A percentile compares a stretch with the other conserved stretches of the same genome.
Conservation (phyloP, 2,888 invertebrate species). For the Rutpela maculata region DNA sequence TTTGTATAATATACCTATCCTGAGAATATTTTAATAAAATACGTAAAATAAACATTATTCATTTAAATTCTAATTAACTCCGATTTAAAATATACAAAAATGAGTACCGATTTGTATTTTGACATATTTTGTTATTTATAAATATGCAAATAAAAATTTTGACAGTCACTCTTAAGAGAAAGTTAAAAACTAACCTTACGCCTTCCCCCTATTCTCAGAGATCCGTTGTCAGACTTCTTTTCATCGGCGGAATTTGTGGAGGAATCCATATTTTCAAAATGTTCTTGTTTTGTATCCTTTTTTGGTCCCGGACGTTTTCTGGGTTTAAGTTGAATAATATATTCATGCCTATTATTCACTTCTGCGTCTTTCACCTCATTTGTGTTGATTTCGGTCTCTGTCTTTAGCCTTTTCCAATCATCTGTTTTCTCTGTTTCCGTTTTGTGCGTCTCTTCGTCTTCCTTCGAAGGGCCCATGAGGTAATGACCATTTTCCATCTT, state of each 20-base stretch:
- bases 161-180: slow-evolving; percentile 35
- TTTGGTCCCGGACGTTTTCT: slow-evolving; percentile 43
- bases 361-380: slow-evolving; percentile 52
- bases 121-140: slow-evolving; percentile 44
- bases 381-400: slow-evolving; percentile 46
- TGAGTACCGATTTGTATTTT: slow-evolving; percentile 50
- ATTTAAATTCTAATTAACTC: background rate
- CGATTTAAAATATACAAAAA: slow-evolving; percentile 22
- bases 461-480: slow-evolving; percentile 78
- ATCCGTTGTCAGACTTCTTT: slow-evolving; percentile 60
- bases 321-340: slow-evolving; percentile 48
- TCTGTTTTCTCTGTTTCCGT: slow-evolving; percentile 51
- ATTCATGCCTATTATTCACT: slow-evolving; percentile 53
- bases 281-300: slow-evolving; percentile 52
- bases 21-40: background rate
- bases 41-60: background rate
- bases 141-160: slow-evolving; percentile 37
- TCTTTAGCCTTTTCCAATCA: slow-evolving; percentile 51
- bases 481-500: slow-evolving; percentile 82
- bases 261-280: slow-evolving; percentile 61
- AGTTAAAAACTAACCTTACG: slow-evolving; percentile 74
- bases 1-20: background rate
- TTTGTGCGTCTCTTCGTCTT: slow-evolving; percentile 55
- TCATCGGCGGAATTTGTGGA: slow-evolving; percentile 58
- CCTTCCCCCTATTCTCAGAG: slow-evolving; percentile 77